Evolutionary conservation across 2,113 vertebrate species (phyloP).

Genomic region (Corythornis vintsioides): DNA sequence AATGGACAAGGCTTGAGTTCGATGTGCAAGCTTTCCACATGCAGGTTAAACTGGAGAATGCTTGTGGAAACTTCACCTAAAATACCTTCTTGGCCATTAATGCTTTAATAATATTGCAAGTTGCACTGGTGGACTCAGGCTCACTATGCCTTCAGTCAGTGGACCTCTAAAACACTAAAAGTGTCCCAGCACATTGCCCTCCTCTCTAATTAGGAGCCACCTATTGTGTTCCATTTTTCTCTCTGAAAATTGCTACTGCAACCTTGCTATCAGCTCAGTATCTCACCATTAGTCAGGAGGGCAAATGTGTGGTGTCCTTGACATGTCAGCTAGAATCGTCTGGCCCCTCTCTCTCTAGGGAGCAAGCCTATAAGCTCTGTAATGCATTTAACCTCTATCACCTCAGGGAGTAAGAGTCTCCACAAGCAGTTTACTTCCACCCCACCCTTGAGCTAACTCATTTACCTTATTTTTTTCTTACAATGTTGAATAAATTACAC

Average conservation of each 20-base stretch:
- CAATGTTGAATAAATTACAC: slow-evolving; percentile 74
- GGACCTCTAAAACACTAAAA: not conserved
- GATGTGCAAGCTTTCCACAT: not conserved
- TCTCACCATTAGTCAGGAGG: slow-evolving; percentile 13
- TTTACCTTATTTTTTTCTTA: slow-evolving; percentile 65
- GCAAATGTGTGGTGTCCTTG: slow-evolving; percentile 54
- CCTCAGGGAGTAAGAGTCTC: slow-evolving; percentile 62
- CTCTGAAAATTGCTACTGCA: slow-evolving; percentile 32
- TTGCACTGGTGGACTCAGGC: not conserved
- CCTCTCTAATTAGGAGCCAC: slow-evolving; percentile 46
- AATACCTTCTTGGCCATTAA: not conserved
- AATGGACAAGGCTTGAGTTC: not conserved
- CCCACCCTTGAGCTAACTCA: slow-evolving; percentile 58
- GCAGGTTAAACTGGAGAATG: not conserved
- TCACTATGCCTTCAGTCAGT: not conserved
- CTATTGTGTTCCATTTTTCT: slow-evolving; percentile 41
- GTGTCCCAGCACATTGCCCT: not conserved
- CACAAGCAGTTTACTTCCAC: slow-evolving; percentile 60
- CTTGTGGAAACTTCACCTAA: not conserved
- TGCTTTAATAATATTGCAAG: not conserved
- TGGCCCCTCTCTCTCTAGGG: slow-evolving; percentile 21
- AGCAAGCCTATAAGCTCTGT: slow-evolving; percentile 57
- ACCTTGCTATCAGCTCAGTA: slow-evolving; percentile 47
- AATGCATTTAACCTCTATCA: slow-evolving; percentile 71
- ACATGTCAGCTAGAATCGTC: slow-evolving; percentile 37